A percentile compares a stretch with the other conserved stretches of the same genome.
phyloP scores from a whole-genome alignment of 1,140 invertebrate genomes.

The Parapsyche elsis region DNA sequence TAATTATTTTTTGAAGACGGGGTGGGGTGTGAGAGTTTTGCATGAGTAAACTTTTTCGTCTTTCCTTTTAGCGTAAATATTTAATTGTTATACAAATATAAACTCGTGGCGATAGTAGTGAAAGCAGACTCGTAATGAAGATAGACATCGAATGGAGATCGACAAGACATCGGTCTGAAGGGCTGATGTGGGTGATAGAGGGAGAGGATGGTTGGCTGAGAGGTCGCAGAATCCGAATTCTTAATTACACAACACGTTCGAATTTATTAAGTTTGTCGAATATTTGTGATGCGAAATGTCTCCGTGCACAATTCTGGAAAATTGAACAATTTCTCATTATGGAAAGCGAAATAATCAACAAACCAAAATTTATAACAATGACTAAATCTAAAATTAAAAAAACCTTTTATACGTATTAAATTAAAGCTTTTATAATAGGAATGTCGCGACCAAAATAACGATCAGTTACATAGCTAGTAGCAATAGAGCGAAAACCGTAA shows the following conservation, averaged over 20 bases:
- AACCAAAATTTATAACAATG: too few species aligned
- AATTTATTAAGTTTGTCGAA: slow-evolving; percentile 11
- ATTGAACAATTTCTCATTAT: too few species aligned
- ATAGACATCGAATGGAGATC: neutral
- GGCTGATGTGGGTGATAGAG: too few species aligned
- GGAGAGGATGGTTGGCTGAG: too few species aligned
- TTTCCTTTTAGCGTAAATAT: slow-evolving; percentile 22
- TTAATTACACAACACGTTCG: slow-evolving; percentile 13
- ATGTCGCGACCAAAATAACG: neutral
- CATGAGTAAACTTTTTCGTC: neutral
- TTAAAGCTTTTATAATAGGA: too few species aligned
- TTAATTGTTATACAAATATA: neutral
- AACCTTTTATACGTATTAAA: neutral
- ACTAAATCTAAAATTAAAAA: neutral
- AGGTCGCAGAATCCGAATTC: neutral
- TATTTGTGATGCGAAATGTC: too few species aligned
- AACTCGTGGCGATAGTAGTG: neutral
- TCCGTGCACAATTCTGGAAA: too few species aligned
- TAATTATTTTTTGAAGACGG: slow-evolving; percentile 29
- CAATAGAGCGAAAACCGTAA: neutral
- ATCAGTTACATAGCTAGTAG: neutral
- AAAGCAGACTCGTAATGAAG: neutral
- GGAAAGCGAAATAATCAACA: too few species aligned
- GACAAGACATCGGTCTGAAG: too few species aligned
- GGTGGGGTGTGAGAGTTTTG: too few species aligned